These are phyloP conservation scores for Neosalanx taihuensis DNA, from an alignment of 2,797 vertebrate species.

Conservation along the genomic window DNA sequence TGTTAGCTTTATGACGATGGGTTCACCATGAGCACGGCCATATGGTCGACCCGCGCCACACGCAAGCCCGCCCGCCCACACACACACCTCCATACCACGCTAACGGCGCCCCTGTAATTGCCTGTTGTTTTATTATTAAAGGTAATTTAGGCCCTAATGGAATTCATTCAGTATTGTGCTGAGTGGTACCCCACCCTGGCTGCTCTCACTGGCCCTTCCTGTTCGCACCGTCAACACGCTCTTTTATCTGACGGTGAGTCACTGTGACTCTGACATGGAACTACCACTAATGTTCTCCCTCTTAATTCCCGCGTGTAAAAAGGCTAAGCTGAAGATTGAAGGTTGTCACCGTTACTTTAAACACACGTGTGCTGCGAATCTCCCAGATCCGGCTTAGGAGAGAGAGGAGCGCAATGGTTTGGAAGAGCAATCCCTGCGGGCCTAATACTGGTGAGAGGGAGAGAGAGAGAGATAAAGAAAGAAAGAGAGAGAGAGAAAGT, in stretches of 20 bases:
- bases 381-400: too few species aligned
- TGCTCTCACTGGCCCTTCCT: conserved; percentile 31
- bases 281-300: too few species aligned
- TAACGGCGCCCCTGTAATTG: conserved; percentile 74
- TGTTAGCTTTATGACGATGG: conserved; percentile 73
- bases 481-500: neutral
- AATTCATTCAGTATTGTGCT: conserved; percentile 73
- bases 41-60: conserved; percentile 72
- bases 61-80: conserved; percentile 68
- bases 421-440: too few species aligned
- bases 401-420: too few species aligned
- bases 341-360: too few species aligned
- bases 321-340: too few species aligned
- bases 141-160: conserved; percentile 76
- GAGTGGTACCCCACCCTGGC: conserved; percentile 43
- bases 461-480: neutral
- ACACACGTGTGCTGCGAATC: too few species aligned
- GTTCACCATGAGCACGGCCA: conserved; percentile 73
- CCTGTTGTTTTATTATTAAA: conserved; percentile 82
- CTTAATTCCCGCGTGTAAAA: too few species aligned
- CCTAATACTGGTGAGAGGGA: too few species aligned
- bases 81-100: conserved; percentile 67
- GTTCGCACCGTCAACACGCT: conserved; percentile 31
- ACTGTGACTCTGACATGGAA: conserved; percentile 33
- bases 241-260: conserved; percentile 42